Percentiles rank a stretch among this genome's conserved stretches.
Evolutionary conservation across 2,888 invertebrate genomes (phyloP).

Genomic region (Lumbricus terrestris): DNA sequence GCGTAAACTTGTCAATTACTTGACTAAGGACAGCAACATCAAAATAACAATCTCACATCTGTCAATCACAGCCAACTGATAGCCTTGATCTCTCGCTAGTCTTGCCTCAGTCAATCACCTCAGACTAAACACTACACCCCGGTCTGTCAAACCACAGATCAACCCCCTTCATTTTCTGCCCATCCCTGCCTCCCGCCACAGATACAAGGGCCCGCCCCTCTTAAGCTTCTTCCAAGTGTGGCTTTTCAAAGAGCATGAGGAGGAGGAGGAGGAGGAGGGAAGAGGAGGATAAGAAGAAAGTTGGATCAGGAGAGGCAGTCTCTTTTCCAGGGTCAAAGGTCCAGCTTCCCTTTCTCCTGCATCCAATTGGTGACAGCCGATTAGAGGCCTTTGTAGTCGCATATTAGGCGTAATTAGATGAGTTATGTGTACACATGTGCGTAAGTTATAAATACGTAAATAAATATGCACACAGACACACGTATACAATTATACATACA

Average conservation of each 20-base stretch:
- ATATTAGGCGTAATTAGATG: not conserved
- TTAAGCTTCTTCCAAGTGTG: not conserved
- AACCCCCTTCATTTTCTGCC: not conserved
- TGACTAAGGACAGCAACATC: not conserved
- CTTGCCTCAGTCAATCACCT: not conserved
- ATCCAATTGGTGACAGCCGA: not conserved
- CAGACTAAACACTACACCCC: not conserved
- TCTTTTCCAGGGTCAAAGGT: not conserved
- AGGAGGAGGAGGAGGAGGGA: not conserved
- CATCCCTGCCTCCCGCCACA: not conserved
- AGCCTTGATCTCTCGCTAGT: not conserved
- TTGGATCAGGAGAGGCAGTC: not conserved
- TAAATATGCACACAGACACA: not conserved
- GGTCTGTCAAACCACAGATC: not conserved
- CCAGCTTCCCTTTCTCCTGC: not conserved
- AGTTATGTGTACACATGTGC: not conserved
- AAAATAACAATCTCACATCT: not conserved
- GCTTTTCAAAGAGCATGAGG: not conserved
- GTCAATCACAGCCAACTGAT: not conserved
- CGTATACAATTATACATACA: no score
- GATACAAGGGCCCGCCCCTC: not conserved
- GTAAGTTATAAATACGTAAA: not conserved
- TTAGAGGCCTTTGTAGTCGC: not conserved
- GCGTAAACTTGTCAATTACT: no score
- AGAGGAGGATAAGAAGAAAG: not conserved